phyloP scores from a whole-genome alignment of 2,113 vertebrate species.

The Aspidoscelis tigris region DNA sequence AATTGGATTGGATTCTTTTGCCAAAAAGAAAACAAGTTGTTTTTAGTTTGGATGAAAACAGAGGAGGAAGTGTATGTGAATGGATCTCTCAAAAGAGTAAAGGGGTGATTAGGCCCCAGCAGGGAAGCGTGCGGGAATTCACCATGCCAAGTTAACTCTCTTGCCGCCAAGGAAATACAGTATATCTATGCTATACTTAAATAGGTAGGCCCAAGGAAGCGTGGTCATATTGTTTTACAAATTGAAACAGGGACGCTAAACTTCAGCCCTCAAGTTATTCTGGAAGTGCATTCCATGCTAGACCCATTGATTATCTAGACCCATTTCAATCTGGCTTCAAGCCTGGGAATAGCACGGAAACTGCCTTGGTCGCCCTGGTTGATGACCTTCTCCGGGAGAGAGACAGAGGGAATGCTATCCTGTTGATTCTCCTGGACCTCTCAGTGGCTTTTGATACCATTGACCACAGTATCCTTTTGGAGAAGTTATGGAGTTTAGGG shows the following conservation, averaged over 20 bases:
- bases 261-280: neutral
- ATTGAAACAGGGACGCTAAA: no score
- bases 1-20: constrained; percentile 57
- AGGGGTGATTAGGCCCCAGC: neutral
- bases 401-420: no score
- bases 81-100: neutral
- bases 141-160: constrained; percentile 12
- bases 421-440: no score
- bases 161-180: neutral
- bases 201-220: neutral
- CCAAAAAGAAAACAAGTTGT: constrained; percentile 15
- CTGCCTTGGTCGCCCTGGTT: no score
- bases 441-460: no score
- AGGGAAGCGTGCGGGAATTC: neutral
- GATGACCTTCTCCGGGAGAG: no score
- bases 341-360: no score
- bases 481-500: no score
- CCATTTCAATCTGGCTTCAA: no score
- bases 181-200: neutral
- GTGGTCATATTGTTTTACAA: no score
- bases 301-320: no score
- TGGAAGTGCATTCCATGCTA: neutral
- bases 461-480: no score
- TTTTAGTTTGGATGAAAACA: constrained; percentile 7
- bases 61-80: constrained; percentile 17